Evolutionary conservation across 2,113 vertebrate species (phyloP).

Genomic region (Mus spicilegus): DNA sequence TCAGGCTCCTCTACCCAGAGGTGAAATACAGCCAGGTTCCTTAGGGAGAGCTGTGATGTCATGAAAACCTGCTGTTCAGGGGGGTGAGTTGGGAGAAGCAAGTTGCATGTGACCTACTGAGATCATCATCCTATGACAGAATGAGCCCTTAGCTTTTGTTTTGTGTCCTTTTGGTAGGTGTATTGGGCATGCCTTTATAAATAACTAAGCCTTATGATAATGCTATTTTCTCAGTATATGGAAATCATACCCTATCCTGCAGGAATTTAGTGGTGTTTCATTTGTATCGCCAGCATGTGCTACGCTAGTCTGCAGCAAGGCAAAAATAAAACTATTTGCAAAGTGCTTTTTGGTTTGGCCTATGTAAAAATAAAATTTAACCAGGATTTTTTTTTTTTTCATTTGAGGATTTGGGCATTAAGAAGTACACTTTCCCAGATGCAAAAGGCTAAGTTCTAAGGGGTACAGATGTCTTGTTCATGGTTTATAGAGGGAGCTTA

Average conservation of each 20-base stretch:
- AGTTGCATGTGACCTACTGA: too few relatives aligned
- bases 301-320: slow-evolving; percentile 28
- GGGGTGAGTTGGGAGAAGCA: not conserved
- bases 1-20: not conserved
- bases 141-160: not conserved
- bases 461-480: slow-evolving; percentile 82
- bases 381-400: slow-evolving; percentile 46
- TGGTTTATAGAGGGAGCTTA: slow-evolving; percentile 83
- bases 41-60: accelerated
- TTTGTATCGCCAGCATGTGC: slow-evolving; percentile 41
- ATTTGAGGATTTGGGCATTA: slow-evolving; percentile 80
- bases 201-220: slow-evolving; percentile 55
- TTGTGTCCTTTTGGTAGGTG: not conserved
- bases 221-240: slow-evolving; percentile 51
- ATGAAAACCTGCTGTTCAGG: not conserved
- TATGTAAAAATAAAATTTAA: slow-evolving; percentile 65
- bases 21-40: too few relatives aligned
- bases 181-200: not conserved
- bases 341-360: slow-evolving; percentile 41
- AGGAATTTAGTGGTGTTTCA: slow-evolving; percentile 53
- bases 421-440: slow-evolving; percentile 77
- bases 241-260: not conserved
- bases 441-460: slow-evolving; percentile 84
- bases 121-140: not conserved
- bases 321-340: slow-evolving; percentile 73